phyloP scores from a whole-genome alignment of 1,140 invertebrate genomes.

The Zaprionus gabonicus region DNA sequence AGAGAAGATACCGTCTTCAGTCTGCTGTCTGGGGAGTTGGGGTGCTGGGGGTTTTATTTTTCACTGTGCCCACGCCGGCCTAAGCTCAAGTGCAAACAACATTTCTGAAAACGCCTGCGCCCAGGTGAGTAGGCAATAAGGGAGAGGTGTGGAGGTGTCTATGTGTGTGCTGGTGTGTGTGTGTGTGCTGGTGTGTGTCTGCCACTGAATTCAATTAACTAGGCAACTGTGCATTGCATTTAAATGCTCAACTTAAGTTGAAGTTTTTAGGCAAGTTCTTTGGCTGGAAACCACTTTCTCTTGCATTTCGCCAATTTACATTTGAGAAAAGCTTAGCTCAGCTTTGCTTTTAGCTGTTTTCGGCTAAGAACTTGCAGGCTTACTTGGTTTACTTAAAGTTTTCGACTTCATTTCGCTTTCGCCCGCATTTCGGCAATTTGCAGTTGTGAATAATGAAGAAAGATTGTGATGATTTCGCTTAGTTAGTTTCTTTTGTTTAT shows the following conservation, averaged over 20 bases:
- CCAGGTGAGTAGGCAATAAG: slow-evolving; percentile 38
- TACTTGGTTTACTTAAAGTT: no score
- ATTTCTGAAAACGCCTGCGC: slow-evolving; percentile 54
- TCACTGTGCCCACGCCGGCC: slow-evolving; percentile 31
- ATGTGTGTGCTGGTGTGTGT: not conserved
- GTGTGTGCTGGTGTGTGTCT: slow-evolving; percentile 5
- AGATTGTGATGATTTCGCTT: not conserved
- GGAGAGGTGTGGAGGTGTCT: not conserved
- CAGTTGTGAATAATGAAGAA: not conserved
- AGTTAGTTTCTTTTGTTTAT: not conserved
- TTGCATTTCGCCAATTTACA: slow-evolving; percentile 19
- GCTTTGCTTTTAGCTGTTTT: not conserved
- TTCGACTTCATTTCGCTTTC: slow-evolving; percentile 8
- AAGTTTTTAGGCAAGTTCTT: slow-evolving; percentile 1
- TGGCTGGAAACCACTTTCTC: slow-evolving; percentile 13
- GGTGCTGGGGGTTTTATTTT: not conserved
- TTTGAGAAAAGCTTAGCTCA: not conserved
- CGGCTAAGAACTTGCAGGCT: not conserved
- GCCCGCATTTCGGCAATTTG: slow-evolving; percentile 15
- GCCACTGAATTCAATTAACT: slow-evolving; percentile 35
- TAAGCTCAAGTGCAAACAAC: slow-evolving; percentile 75
- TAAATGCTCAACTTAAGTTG: slow-evolving; percentile 25
- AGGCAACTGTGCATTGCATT: slow-evolving; percentile 31
- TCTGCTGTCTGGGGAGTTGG: not conserved
- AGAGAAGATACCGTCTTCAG: slow-evolving; percentile 1